Evolutionary conservation across 2,113 vertebrate species (phyloP).

Genomic region (Seriola rivoliana): DNA sequence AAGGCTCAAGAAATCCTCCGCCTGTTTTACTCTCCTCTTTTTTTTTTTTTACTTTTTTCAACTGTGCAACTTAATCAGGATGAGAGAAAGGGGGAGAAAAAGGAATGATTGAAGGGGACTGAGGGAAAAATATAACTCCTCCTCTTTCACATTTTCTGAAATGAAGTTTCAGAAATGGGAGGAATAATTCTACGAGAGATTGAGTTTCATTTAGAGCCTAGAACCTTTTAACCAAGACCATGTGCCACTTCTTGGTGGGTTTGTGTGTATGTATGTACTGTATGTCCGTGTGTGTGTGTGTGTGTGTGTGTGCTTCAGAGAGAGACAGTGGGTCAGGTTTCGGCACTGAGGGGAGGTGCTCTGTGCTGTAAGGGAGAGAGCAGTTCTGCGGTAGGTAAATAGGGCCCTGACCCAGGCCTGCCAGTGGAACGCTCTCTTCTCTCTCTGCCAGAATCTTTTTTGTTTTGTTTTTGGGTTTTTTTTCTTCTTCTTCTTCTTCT

Average conservation of each 20-base stretch:
- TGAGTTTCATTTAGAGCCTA: constrained; percentile 80
- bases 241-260: constrained; percentile 78
- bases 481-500: constrained; percentile 24
- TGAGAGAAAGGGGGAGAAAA: constrained; percentile 18
- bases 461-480: constrained; percentile 76
- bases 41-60: constrained; percentile 9
- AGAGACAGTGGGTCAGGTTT: constrained; percentile 70
- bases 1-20: constrained; percentile 55
- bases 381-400: constrained; percentile 89
- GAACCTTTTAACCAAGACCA: constrained; percentile 84
- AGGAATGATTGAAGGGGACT: constrained; percentile 14
- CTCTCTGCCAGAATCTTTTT: constrained; percentile 84
- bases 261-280: constrained; percentile 36
- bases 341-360: constrained; percentile 67
- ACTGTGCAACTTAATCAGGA: constrained; percentile 63
- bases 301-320: constrained; percentile 42
- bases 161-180: constrained; percentile 76
- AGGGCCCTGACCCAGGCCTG: constrained; percentile 80
- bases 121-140: constrained; percentile 41
- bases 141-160: constrained; percentile 68
- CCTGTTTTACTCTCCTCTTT: constrained; percentile 36
- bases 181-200: constrained; percentile 71
- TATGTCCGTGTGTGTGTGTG: constrained; percentile 34
- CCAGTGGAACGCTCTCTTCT: constrained; percentile 81
- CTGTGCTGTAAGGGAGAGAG: constrained; percentile 69